phyloP scores from a whole-genome alignment of 23 tunicate genomes.

The Trididemnum clinides region DNA sequence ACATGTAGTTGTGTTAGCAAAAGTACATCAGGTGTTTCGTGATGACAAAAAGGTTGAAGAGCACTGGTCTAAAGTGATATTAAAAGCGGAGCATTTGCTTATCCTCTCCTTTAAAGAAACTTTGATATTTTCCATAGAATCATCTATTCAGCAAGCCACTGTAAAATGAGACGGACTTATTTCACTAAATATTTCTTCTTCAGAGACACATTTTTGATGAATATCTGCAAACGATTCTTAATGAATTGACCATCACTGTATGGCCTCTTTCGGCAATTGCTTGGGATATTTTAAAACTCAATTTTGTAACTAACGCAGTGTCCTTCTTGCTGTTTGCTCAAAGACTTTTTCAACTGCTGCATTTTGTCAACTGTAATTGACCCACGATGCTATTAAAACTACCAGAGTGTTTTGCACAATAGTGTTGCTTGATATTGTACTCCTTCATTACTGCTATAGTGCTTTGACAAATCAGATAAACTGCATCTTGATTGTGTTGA shows the following conservation, averaged over 20 bases:
- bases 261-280: not conserved
- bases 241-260: not conserved
- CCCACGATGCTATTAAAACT: not conserved
- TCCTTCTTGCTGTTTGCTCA: not conserved
- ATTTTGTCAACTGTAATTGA: not conserved
- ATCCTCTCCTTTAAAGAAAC: not conserved
- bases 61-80: no score
- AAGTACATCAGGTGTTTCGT: no score
- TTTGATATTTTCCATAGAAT: not conserved
- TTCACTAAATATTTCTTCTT: constrained; percentile 9
- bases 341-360: not conserved
- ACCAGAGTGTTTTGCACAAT: no score
- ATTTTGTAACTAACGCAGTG: not conserved
- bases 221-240: constrained; percentile 7
- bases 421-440: no score
- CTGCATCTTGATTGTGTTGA: no score
- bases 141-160: constrained; percentile 35
- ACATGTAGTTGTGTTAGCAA: no score
- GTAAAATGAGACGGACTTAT: not conserved
- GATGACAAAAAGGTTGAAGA: no score
- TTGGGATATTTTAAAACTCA: not conserved
- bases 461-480: not conserved
- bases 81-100: no score
- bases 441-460: no score
- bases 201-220: constrained; percentile 7